Percentiles rank a stretch among this genome's conserved stretches.
Conservation (phyloP, 1,140 invertebrate species). For the Drosophila lowei region DNA sequence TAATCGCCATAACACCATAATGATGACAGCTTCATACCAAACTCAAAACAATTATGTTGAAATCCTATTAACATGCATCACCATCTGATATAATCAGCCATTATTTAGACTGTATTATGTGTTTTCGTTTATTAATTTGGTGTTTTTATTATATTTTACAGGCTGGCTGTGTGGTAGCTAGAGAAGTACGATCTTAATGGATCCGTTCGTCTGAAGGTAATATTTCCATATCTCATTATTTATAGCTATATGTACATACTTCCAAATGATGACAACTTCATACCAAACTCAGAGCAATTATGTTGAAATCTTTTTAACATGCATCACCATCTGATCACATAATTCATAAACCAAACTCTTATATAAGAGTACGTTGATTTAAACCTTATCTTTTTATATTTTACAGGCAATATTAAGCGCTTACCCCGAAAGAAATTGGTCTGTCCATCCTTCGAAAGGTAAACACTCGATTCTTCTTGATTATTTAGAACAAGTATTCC, state of each 20-base stretch:
- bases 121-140: neutral
- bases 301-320: slow-evolving; percentile 59
- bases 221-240: neutral
- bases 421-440: no score
- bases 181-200: no score
- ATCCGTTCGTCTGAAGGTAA: slow-evolving; percentile 9
- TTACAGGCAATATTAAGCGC: neutral
- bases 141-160: neutral
- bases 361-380: no score
- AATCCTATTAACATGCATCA: slow-evolving; percentile 69
- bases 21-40: slow-evolving; percentile 67
- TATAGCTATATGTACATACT: neutral
- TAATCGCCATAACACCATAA: neutral
- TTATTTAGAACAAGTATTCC: neutral
- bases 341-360: neutral
- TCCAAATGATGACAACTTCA: slow-evolving; percentile 26
- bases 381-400: neutral
- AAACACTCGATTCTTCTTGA: neutral
- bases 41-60: slow-evolving; percentile 59
- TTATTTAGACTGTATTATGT: neutral
- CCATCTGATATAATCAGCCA: slow-evolving; percentile 45
- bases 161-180: no score
- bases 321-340: slow-evolving; percentile 56
- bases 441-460: slow-evolving; percentile 2
- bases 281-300: slow-evolving; percentile 41